phyloP scores from a whole-genome alignment of 2,888 invertebrate species.

The Linyphia triangularis region DNA sequence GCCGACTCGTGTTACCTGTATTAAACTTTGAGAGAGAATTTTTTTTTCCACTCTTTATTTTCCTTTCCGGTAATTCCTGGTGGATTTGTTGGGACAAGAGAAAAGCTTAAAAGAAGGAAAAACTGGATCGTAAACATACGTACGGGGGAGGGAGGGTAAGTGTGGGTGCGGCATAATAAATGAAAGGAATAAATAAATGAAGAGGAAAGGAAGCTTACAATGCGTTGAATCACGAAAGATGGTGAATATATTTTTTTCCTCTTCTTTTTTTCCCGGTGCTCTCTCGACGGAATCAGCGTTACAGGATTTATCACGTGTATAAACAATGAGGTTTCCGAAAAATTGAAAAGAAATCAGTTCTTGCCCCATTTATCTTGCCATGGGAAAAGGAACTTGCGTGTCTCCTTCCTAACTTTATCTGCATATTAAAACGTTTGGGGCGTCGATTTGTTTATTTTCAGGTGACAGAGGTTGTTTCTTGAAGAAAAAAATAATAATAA shows the following conservation, averaged over 20 bases:
- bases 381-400: background rate
- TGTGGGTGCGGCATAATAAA: background rate
- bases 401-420: background rate
- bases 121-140: constrained; percentile 49
- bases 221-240: background rate
- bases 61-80: constrained; percentile 40
- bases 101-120: constrained; percentile 14
- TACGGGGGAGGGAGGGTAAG: background rate
- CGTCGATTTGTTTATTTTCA: background rate
- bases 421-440: background rate
- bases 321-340: background rate
- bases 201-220: background rate
- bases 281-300: background rate
- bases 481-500: too few relatives aligned
- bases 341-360: background rate
- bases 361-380: background rate
- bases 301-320: background rate
- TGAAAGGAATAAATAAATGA: constrained; percentile 27
- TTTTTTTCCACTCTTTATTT: constrained; percentile 20
- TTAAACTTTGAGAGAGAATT: constrained; percentile 62
- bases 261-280: background rate
- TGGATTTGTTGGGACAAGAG: constrained; percentile 46
- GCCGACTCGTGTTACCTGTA: constrained; percentile 53
- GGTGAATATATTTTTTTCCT: background rate
- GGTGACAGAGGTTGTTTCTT: too few relatives aligned